A percentile compares a stretch with the other conserved stretches of the same genome.
Conservation (phyloP, 2,797 vertebrate species). For the Tragopan temminckii region DNA sequence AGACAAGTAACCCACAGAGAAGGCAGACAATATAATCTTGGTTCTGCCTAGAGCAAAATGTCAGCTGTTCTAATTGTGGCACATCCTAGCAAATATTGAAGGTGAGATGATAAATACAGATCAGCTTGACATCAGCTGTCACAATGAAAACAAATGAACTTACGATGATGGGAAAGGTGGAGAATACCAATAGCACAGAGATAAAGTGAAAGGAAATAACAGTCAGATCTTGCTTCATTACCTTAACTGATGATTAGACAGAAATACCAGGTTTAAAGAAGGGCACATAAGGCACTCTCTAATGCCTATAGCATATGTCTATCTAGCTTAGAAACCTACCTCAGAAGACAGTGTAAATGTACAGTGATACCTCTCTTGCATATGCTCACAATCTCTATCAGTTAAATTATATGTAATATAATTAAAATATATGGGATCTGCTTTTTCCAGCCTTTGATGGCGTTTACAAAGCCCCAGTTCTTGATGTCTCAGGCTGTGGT, state of each 20-base stretch:
- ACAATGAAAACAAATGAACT: slow-evolving; percentile 51
- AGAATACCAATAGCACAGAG: slow-evolving; percentile 30
- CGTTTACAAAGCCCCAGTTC: neutral
- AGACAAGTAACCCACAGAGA: neutral
- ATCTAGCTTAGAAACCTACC: neutral
- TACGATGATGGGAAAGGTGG: neutral
- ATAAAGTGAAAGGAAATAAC: neutral
- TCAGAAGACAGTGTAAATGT: neutral
- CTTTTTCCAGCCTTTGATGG: neutral
- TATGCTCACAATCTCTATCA: neutral
- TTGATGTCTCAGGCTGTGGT: neutral
- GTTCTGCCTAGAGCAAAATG: slow-evolving; percentile 62
- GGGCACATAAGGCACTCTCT: neutral
- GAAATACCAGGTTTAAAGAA: neutral
- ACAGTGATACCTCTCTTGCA: neutral
- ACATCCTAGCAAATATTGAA: slow-evolving; percentile 63
- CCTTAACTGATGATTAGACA: slow-evolving; percentile 24
- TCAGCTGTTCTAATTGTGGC: slow-evolving; percentile 58
- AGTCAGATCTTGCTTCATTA: neutral
- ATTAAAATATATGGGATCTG: neutral
- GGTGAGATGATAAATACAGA: slow-evolving; percentile 59
- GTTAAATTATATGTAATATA: neutral
- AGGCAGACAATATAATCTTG: neutral
- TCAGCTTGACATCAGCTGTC: slow-evolving; percentile 52
- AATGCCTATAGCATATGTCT: neutral